Evolutionary conservation across 2,797 vertebrate genomes (phyloP), one percentile per base, ranked within the genome.

Genomic region (Ctenochaetus hawaiiensis): DNA sequence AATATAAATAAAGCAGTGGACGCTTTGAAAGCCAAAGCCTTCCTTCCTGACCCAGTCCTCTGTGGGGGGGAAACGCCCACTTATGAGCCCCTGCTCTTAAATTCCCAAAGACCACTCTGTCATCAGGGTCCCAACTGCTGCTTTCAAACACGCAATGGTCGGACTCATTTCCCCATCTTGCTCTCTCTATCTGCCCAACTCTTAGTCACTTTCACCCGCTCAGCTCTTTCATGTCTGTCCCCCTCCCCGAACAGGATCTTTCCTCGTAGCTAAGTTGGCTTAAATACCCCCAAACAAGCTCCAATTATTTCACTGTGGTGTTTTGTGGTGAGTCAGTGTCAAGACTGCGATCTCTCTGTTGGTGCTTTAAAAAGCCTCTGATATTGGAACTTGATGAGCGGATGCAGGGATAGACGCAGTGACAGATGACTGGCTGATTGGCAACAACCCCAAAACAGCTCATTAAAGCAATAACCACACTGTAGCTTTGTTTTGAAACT

Each of bases 1-100:
- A 96, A 95, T 95, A 95, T 96, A 96, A 96, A 96, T 96, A 96
- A 95, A 95, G 93, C 91, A 85, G 81, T 87, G 91, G 89, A 90
- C 81, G 87, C 94, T 96, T 96, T 95, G 94, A 95, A 96, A 96
- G 93, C 85, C 92, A 94, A 95, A 95, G 91, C 92, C 94, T 95
- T 96, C 94, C 95, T 96, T 96, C 95, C 95, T 95, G 95, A 86
- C 91, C 81, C 84, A 69, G 92, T 92, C 92, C 92, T 94, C 93
- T 91, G 88, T 4, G 26, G 84, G 92, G 83, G 89, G 87, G 93
- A 92, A 90, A 92, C 92, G 89, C 89, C 81, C 84, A 92, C 93
- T 93, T 89, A 87, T 82, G 90, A 87, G 87, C 91, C 83, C 83
- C 89, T 91, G 86, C 94, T 94, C 93, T 95, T 96, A 94, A 95